Evolutionary conservation across 1,140 invertebrate species (phyloP).

Genomic region (honey bee (Apis mellifera)): DNA sequence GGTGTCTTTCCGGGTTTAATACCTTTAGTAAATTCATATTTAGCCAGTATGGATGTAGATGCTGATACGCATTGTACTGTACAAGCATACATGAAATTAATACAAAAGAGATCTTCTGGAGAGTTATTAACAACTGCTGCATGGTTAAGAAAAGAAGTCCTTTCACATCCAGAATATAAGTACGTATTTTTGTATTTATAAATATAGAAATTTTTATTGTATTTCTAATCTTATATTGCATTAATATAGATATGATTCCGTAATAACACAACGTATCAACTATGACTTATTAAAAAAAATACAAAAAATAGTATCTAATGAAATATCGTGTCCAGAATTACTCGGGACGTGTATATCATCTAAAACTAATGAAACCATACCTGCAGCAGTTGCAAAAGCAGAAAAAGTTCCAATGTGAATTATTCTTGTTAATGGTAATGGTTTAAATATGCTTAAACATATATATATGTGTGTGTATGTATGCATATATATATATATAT

Average conservation of each 20-base stretch:
- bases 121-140: conserved; percentile 92
- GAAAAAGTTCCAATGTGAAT: conserved; percentile 71
- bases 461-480: neutral
- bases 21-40: conserved; percentile 95
- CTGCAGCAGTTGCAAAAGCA: conserved; percentile 85
- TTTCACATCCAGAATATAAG: conserved; percentile 94
- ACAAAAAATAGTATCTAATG: conserved; percentile 87
- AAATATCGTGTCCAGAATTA: conserved; percentile 88
- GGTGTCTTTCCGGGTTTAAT: conserved; percentile 97
- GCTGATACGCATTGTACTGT: conserved; percentile 98
- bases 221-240: conserved; percentile 13
- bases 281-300: conserved; percentile 95
- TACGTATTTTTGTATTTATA: conserved; percentile 75
- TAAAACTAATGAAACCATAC: conserved; percentile 91
- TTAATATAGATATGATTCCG: conserved; percentile 89
- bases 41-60: conserved; percentile 96
- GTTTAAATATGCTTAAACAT: conserved; percentile 23
- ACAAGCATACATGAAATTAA: conserved; percentile 97
- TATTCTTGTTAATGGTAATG: conserved; percentile 64
- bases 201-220: neutral
- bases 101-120: conserved; percentile 94
- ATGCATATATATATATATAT: neutral
- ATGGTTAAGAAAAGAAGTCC: conserved; percentile 96
- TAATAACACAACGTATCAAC: conserved; percentile 93
- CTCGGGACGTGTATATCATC: conserved; percentile 87